phyloP scores from a whole-genome alignment of 2,888 invertebrate genomes.

The Pogonocherus hispidulus region DNA sequence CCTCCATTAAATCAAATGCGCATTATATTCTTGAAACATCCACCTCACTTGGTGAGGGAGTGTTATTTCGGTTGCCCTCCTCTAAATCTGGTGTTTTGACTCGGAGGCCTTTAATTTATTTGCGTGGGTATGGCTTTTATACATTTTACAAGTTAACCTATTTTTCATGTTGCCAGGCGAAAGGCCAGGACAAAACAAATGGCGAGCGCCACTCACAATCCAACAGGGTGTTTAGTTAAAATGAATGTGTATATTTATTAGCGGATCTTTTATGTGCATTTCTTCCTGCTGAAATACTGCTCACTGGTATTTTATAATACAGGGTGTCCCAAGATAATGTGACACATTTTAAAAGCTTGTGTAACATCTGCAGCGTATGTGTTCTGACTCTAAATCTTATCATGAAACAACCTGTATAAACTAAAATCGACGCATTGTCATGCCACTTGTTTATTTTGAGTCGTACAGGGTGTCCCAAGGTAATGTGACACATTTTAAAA shows the following conservation, averaged over 20 bases:
- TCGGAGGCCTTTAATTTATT: constrained; percentile 16
- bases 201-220: background rate
- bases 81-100: constrained; percentile 17
- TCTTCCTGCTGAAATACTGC: background rate
- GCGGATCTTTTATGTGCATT: background rate
- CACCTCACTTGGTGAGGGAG: constrained; percentile 13
- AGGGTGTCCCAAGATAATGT: no score
- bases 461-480: no score
- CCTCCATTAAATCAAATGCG: constrained; percentile 18
- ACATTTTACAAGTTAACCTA: constrained; percentile 13
- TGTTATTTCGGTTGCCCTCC: constrained; percentile 7
- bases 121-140: constrained; percentile 14
- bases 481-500: no score
- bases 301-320: no score
- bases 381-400: no score
- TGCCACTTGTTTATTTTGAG: no score
- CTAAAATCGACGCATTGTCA: no score
- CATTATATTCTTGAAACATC: constrained; percentile 23
- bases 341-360: no score
- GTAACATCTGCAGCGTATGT: no score
- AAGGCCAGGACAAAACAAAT: background rate
- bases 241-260: constrained; percentile 3
- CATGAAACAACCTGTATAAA: no score
- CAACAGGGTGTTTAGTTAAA: background rate
- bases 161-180: background rate